These are phyloP conservation scores for Nasonia giraulti DNA, from an alignment of 1,140 invertebrate species.

Conservation along the genomic window DNA sequence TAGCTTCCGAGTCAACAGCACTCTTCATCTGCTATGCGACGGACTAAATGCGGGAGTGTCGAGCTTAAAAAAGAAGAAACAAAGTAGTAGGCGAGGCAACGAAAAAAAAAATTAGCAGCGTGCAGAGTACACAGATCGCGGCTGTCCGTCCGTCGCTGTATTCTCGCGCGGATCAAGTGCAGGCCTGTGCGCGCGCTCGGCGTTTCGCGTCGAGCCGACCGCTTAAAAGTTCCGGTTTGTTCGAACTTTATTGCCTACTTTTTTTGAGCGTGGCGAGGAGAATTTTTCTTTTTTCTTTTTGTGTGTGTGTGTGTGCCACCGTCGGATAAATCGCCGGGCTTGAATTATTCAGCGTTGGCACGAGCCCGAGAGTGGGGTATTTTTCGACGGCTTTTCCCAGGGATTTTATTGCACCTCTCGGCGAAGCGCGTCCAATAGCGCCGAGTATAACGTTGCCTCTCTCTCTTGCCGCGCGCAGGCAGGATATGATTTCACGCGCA, in stretches of 20 bases:
- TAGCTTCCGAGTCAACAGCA: constrained; percentile 3
- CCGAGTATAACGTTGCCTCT: no score
- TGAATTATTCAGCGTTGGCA: neutral
- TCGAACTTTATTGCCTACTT: constrained; percentile 15
- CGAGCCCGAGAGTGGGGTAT: neutral
- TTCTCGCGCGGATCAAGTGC: neutral
- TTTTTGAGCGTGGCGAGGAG: neutral
- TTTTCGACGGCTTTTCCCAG: neutral
- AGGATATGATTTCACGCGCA: no score
- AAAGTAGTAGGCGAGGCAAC: neutral
- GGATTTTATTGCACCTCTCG: neutral
- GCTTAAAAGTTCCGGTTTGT: neutral
- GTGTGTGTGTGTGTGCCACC: no score
- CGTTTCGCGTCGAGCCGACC: neutral
- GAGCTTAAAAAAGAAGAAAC: neutral
- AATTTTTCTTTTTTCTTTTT: neutral
- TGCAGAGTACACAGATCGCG: neutral
- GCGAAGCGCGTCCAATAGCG: neutral
- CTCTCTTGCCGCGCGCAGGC: no score
- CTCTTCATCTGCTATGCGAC: constrained; percentile 7
- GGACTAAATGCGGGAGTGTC: constrained; percentile 39
- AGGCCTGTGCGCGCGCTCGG: neutral
- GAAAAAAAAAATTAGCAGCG: neutral
- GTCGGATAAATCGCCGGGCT: neutral
- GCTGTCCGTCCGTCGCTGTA: neutral